Evolutionary conservation across 2,113 vertebrate species (phyloP), one percentile per base, ranked within the genome.

Genomic region (Microtus montanus): DNA sequence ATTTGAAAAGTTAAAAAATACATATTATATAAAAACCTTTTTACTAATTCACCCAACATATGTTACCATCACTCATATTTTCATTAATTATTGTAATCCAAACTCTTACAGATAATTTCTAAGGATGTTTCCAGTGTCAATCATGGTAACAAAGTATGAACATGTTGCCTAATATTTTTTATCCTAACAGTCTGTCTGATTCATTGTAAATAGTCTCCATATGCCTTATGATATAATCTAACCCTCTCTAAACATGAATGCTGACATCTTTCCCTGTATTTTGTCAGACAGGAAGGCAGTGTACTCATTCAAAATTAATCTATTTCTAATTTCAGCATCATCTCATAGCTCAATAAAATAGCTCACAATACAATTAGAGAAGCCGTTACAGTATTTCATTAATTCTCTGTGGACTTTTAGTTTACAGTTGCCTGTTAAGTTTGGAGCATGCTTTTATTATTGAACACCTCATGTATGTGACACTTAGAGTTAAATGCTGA

Each of bases 1-100:
- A 54, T 49, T 79, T 35, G 20, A 79, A 79, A 54, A 19, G 14
- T 35, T 35, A 54, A 54, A 54, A 79, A 79, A 52, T 54, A 79
- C 19, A 54, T 17, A 54, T 52, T 79, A 54, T 79, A 54, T 54
- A 35, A 82, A 26, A 24, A 15, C 35, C 22, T 82, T 61, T 58
- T 58, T 22, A n/a, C 20, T 26, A 22, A 61, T 61, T 1, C 22
- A 6, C 49, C 28, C 22, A 82, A 26, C 13, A 86, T 66, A 61
- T 9, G 35, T 79, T 47, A 58, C n/a, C 19, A 92, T 58, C 17
- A 38, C n/a, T 93, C 58, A 66, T 0, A 1, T 91, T 94, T 95
- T 95, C 44, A 91, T 90, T 92, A 87, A 94, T 89, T 94, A 92
- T 75, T n/a, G 41, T 89, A 95, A 91, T 82, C 14, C 19, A 54